phyloP scores from a whole-genome alignment of 2,888 invertebrate species.

The Leptinotarsa rubiginosa region DNA sequence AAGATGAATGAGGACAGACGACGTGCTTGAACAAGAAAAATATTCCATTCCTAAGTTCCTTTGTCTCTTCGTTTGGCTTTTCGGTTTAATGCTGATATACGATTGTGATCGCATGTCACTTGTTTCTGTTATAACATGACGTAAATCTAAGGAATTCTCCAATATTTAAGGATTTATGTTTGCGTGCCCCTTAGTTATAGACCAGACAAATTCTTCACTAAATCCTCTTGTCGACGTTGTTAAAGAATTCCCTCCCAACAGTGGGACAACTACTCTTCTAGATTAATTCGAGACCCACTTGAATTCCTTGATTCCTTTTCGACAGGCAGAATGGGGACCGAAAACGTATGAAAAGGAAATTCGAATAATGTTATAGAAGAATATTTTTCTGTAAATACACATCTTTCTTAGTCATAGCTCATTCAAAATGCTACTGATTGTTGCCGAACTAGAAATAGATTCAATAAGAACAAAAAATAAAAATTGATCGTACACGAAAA shows the following conservation, averaged over 20 bases:
- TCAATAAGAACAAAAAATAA: too few species aligned
- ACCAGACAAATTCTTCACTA: not conserved
- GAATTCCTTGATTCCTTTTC: not conserved
- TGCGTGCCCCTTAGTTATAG: constrained; percentile 46
- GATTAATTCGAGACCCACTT: not conserved
- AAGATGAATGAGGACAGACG: constrained; percentile 63
- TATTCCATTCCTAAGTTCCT: constrained; percentile 62
- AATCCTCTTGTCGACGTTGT: not conserved
- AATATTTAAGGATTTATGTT: constrained; percentile 56
- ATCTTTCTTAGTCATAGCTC: too few species aligned
- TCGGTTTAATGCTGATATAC: constrained; percentile 57
- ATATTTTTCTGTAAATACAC: too few species aligned
- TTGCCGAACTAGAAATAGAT: too few species aligned
- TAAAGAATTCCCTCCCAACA: not conserved
- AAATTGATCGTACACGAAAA: too few species aligned
- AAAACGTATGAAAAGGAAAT: not conserved
- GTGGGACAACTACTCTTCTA: not conserved
- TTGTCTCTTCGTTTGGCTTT: constrained; percentile 58
- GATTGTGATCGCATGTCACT: constrained; percentile 51
- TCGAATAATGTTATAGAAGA: too few species aligned
- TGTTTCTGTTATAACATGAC: constrained; percentile 48
- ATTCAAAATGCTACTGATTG: too few species aligned
- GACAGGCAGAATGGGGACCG: not conserved
- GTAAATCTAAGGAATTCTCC: constrained; percentile 52
- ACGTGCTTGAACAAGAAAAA: constrained; percentile 63